Percentiles rank a stretch among this genome's conserved stretches.
These are phyloP conservation scores for Aphidoletes aphidimyza DNA, from an alignment of 2,888 invertebrate species.

Conservation along the genomic window DNA sequence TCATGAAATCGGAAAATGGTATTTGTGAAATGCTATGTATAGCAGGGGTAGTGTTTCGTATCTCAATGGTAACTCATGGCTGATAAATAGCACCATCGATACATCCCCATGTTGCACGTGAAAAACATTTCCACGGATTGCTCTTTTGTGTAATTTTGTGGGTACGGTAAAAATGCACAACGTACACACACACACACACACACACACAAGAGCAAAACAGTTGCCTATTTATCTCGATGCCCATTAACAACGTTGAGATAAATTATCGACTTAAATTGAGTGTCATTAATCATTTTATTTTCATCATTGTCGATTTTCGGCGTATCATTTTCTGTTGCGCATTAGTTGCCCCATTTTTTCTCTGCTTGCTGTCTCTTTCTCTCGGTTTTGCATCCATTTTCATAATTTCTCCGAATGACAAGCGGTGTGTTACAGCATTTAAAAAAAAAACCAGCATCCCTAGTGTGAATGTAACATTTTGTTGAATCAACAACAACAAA, in stretches of 20 bases:
- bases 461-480: no score
- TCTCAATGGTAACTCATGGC: not conserved
- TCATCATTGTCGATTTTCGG: slow-evolving; percentile 30
- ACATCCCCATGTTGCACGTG: not conserved
- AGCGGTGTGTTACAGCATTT: not conserved
- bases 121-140: no score
- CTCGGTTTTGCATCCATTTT: not conserved
- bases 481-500: not conserved
- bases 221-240: not conserved
- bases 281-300: slow-evolving; percentile 45
- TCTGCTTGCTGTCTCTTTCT: not conserved
- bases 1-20: slow-evolving; percentile 17
- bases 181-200: no score
- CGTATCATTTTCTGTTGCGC: not conserved
- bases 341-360: not conserved
- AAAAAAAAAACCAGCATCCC: not conserved
- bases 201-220: not conserved
- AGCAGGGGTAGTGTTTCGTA: not conserved
- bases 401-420: slow-evolving; percentile 1
- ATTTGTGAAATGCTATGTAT: not conserved
- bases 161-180: no score
- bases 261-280: slow-evolving; percentile 51
- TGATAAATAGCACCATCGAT: not conserved
- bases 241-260: slow-evolving; percentile 50
- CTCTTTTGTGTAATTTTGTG: no score